Conservation (phyloP, 2,888 invertebrate genomes). For the Drosophila pseudotalamancana region DNA sequence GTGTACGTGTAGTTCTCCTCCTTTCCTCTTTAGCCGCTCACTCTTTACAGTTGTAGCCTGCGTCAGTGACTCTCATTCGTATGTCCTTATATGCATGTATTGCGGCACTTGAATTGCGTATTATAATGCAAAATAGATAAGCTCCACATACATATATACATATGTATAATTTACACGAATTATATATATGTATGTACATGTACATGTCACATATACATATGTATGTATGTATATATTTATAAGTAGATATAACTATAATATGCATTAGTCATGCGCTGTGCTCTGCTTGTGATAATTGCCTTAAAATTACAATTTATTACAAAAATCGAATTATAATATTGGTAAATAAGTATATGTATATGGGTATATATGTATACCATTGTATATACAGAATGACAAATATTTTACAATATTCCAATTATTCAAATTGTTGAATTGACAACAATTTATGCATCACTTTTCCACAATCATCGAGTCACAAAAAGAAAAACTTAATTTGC, state of each 20-base stretch:
- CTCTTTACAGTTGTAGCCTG: neutral
- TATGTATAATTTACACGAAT: too few relatives aligned
- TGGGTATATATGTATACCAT: neutral
- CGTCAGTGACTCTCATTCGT: conserved; percentile 20
- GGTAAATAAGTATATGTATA: neutral
- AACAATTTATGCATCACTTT: conserved; percentile 4
- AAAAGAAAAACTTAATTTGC: neutral
- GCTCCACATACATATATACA: conserved; percentile 6
- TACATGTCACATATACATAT: neutral
- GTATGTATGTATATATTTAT: neutral
- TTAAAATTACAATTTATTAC: conserved; percentile 4
- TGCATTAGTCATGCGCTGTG: conserved; percentile 30
- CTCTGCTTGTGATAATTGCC: conserved; percentile 12
- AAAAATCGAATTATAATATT: conserved; percentile 1
- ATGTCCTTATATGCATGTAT: conserved; percentile 23
- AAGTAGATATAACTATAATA: conserved; percentile 9
- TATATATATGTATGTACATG: neutral
- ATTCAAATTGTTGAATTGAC: neutral
- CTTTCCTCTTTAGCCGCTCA: neutral
- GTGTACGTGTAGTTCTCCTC: neutral
- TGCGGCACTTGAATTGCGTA: conserved; percentile 26
- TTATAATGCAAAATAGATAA: conserved; percentile 46
- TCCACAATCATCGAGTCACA: neutral
- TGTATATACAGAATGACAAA: neutral
- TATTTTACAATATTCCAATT: neutral